Evolutionary conservation across 2,888 invertebrate species (phyloP).

Genomic region (Myathropa florea): DNA sequence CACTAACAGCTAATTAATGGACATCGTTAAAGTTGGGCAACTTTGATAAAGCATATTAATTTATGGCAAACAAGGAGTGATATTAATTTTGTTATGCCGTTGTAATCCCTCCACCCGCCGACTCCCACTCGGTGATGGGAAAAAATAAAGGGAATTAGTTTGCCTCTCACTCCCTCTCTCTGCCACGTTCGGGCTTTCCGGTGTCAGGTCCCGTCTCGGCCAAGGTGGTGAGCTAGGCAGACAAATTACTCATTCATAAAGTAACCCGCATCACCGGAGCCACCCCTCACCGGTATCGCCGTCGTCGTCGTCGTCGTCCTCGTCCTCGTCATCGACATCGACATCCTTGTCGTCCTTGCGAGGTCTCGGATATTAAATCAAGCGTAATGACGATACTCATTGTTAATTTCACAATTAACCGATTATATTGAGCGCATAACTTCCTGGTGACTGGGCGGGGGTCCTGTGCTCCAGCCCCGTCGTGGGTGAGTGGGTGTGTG

Average conservation of each 20-base stretch:
- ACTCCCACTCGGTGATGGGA: background rate
- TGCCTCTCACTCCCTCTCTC: background rate
- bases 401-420: conserved; percentile 70
- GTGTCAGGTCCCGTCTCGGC: background rate
- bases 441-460: conserved; percentile 47
- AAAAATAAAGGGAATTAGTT: conserved; percentile 26
- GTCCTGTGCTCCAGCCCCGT: background rate
- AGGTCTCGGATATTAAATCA: conserved; percentile 63
- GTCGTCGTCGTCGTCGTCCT: background rate
- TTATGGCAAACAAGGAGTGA: conserved; percentile 58
- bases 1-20: conserved; percentile 54
- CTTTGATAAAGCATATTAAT: conserved; percentile 59
- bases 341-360: conserved; percentile 24
- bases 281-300: background rate
- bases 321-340: background rate
- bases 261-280: conserved; percentile 2
- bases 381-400: conserved; percentile 69
- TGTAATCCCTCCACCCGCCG: conserved; percentile 14
- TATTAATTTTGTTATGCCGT: conserved; percentile 53
- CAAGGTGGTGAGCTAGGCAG: conserved; percentile 30
- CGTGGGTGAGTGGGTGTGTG: background rate
- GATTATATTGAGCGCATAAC: conserved; percentile 70
- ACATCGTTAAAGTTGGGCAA: conserved; percentile 45
- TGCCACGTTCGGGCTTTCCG: background rate
- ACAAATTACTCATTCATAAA: conserved; percentile 65